These are phyloP conservation scores for Halcyon leucocephala DNA, from an alignment of 2,797 vertebrate species.

Conservation along the genomic window DNA sequence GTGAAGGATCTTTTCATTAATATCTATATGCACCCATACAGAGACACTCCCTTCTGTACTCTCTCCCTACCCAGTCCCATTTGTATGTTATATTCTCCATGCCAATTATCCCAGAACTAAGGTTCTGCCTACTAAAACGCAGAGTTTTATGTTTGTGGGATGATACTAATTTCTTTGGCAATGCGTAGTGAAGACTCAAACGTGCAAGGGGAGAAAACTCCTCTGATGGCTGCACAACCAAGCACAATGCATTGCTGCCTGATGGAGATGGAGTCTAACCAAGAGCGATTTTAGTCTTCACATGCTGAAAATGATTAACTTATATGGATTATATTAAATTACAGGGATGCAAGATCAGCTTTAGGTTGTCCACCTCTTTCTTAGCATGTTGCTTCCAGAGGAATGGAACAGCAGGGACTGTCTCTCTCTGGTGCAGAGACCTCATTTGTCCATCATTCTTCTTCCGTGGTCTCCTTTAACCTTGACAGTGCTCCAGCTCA, in stretches of 20 bases:
- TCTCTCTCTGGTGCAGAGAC: background rate
- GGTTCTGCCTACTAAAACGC: background rate
- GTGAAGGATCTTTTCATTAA: background rate
- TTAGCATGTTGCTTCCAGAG: background rate
- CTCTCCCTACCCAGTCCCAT: background rate
- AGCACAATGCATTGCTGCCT: background rate
- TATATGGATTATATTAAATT: too few species aligned
- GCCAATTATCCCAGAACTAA: background rate
- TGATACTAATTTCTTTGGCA: background rate
- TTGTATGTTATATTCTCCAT: background rate
- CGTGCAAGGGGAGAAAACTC: background rate
- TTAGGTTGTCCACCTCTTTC: background rate
- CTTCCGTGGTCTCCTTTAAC: background rate
- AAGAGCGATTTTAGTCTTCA: background rate
- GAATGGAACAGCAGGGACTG: background rate
- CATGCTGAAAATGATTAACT: background rate
- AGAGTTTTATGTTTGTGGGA: background rate
- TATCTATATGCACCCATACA: background rate
- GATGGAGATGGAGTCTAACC: background rate
- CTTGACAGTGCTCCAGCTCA: background rate
- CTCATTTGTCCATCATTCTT: background rate
- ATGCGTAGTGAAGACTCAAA: background rate
- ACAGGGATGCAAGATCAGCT: background rate
- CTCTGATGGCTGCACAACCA: background rate
- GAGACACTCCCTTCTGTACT: background rate